Conservation (phyloP, 2,888 invertebrate genomes). For the Hedya salicella region DNA sequence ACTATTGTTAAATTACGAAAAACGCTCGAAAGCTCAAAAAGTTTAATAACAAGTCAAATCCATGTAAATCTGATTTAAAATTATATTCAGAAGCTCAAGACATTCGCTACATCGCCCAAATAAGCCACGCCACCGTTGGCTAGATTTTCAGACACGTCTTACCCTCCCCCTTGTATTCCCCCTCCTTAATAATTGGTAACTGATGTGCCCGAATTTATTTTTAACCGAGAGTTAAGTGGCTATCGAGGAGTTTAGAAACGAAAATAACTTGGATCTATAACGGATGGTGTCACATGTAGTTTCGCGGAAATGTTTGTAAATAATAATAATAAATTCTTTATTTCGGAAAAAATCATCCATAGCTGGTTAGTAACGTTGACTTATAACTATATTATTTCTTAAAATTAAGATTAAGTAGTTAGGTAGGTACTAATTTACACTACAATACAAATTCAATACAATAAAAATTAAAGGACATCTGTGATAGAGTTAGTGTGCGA, state of each 20-base stretch:
- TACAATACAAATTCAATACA: too few relatives aligned
- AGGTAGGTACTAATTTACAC: too few relatives aligned
- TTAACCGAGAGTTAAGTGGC: constrained; percentile 34
- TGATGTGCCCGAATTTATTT: constrained; percentile 42
- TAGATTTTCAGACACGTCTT: constrained; percentile 39
- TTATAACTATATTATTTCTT: too few relatives aligned
- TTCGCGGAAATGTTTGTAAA: constrained; percentile 14
- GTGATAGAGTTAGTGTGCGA: constrained; percentile 14
- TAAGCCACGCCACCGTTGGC: constrained; percentile 9
- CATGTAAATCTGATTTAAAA: not conserved
- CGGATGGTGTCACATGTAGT: constrained; percentile 7
- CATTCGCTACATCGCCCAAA: constrained; percentile 6
- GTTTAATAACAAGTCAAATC: not conserved
- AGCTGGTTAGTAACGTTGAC: too few relatives aligned
- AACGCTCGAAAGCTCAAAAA: too few relatives aligned
- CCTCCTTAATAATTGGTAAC: constrained; percentile 42
- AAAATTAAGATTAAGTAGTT: too few relatives aligned
- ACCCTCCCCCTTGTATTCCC: constrained; percentile 13
- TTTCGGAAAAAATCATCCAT: too few relatives aligned
- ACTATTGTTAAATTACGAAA: too few relatives aligned
- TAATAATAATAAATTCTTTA: too few relatives aligned
- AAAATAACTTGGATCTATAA: constrained; percentile 39
- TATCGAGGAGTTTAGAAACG: constrained; percentile 12
- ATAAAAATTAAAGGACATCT: constrained; percentile 19
- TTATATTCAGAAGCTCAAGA: constrained; percentile 7